These are phyloP conservation scores for Molossus molossus DNA, from an alignment of 2,797 vertebrate species.

Conservation along the genomic window DNA sequence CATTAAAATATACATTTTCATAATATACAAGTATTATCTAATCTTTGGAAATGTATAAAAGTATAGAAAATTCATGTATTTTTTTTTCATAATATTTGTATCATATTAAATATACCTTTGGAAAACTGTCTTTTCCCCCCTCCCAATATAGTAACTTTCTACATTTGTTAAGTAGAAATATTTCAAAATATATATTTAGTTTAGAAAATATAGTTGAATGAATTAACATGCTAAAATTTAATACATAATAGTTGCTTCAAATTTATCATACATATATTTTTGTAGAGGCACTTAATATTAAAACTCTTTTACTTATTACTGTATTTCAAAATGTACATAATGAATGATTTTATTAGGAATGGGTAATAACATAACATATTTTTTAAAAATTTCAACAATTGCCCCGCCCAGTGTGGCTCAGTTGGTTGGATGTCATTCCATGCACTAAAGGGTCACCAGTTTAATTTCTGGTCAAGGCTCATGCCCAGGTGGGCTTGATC, in stretches of 20 bases:
- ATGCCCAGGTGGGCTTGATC: too few relatives aligned
- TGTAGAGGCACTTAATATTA: background rate
- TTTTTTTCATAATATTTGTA: background rate
- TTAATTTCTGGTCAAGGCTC: too few relatives aligned
- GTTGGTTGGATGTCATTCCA: too few relatives aligned
- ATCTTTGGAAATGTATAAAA: background rate
- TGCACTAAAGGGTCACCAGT: too few relatives aligned
- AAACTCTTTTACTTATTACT: background rate
- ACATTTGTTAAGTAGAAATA: background rate
- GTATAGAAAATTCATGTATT: constrained; percentile 13
- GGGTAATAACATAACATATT: background rate
- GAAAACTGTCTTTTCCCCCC: background rate
- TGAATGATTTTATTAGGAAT: background rate
- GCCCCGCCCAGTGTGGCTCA: too few relatives aligned
- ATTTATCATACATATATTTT: background rate
- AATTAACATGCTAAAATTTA: constrained; percentile 18
- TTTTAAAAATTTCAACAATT: too few relatives aligned
- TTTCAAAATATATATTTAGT: background rate
- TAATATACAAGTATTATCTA: background rate
- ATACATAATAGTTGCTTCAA: background rate
- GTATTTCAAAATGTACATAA: background rate
- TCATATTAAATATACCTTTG: background rate
- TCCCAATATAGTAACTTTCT: background rate
- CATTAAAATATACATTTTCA: background rate
- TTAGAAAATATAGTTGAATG: background rate